Evolutionary conservation across 2,888 invertebrate genomes (phyloP).

Genomic region (Cryptosula pallasiana): DNA sequence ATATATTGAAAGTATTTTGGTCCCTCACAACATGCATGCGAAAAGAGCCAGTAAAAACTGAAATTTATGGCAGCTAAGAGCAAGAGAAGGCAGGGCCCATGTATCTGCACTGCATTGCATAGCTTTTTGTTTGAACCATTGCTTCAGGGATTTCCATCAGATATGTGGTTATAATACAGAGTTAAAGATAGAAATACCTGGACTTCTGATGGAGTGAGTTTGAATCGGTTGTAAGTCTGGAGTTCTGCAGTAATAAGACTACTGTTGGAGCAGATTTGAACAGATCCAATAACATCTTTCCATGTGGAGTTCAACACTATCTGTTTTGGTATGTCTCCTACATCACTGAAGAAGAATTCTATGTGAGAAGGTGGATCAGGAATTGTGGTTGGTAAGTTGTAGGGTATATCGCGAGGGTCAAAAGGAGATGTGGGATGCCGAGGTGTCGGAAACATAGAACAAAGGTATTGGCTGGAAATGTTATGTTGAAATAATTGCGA

Average conservation of each 20-base stretch:
- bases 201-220: background rate
- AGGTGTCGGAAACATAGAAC: background rate
- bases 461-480: background rate
- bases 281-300: background rate
- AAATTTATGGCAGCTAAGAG: no score
- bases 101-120: no score
- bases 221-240: background rate
- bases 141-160: no score
- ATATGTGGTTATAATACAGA: no score
- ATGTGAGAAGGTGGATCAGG: background rate
- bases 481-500: no score
- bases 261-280: background rate
- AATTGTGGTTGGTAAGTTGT: background rate
- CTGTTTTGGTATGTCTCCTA: background rate
- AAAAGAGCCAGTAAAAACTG: no score
- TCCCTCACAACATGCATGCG: no score
- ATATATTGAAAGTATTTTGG: no score
- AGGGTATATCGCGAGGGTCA: background rate
- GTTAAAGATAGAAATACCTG: constrained; percentile 6
- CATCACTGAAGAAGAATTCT: constrained; percentile 1
- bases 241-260: background rate
- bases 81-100: no score
- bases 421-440: background rate
- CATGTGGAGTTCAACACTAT: background rate
- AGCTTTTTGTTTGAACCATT: no score